Percentiles rank a stretch among this genome's conserved stretches.
phyloP scores from a whole-genome alignment of 2,888 invertebrate species.

The Malthinus seriepunctatus region DNA sequence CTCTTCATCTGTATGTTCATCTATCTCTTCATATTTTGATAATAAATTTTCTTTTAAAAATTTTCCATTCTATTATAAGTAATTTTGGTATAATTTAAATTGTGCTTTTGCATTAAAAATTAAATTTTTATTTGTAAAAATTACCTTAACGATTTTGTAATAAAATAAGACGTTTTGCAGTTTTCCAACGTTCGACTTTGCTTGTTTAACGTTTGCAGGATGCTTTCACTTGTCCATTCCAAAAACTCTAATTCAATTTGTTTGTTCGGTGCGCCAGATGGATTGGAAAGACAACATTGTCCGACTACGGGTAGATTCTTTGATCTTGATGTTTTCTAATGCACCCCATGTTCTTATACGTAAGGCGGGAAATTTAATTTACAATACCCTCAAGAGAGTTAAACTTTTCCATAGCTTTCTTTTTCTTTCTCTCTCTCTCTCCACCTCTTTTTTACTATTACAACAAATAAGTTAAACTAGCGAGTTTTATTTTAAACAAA shows the following conservation, averaged over 20 bases:
- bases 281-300: slow-evolving; percentile 50
- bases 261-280: slow-evolving; percentile 47
- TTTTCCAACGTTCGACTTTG: slow-evolving; percentile 9
- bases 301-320: slow-evolving; percentile 41
- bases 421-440: too few relatives aligned
- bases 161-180: slow-evolving; percentile 6
- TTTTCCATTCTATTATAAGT: too few relatives aligned
- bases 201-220: slow-evolving; percentile 18
- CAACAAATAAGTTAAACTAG: slow-evolving; percentile 15
- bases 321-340: slow-evolving; percentile 45
- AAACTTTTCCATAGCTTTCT: slow-evolving; percentile 23
- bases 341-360: slow-evolving; percentile 47
- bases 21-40: too few relatives aligned
- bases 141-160: too few relatives aligned
- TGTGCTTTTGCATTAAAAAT: too few relatives aligned
- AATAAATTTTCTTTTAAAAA: too few relatives aligned
- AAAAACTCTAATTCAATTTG: slow-evolving; percentile 49
- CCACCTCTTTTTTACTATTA: not conserved
- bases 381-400: slow-evolving; percentile 38
- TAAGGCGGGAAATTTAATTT: slow-evolving; percentile 47
- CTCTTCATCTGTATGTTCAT: too few relatives aligned
- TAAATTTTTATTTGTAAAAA: too few relatives aligned
- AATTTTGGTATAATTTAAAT: too few relatives aligned
- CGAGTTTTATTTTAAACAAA: slow-evolving; percentile 22
- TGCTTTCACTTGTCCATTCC: slow-evolving; percentile 38